Evolutionary conservation across 2,113 vertebrate genomes (phyloP).

Genomic region (Siphamia tubifer): DNA sequence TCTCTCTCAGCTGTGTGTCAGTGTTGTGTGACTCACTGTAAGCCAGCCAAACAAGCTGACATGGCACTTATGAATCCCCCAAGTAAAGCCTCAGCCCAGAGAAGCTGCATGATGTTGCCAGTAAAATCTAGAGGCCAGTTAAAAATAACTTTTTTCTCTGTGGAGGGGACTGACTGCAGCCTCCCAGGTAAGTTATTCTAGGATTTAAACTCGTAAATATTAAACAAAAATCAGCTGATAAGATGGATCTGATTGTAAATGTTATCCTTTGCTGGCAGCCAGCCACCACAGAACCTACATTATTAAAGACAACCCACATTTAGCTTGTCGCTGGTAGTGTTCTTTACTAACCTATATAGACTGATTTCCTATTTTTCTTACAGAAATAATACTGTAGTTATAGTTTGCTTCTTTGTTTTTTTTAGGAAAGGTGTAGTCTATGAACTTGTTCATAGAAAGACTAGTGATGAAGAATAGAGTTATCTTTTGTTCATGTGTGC

Average conservation of each 20-base stretch:
- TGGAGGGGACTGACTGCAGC: neutral
- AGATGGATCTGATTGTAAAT: neutral
- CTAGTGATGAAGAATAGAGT: too few relatives aligned
- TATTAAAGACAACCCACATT: neutral
- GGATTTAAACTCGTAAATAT: neutral
- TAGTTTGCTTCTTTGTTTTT: too few relatives aligned
- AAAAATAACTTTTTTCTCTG: constrained; percentile 23
- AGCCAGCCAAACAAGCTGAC: constrained; percentile 58
- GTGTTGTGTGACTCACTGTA: constrained; percentile 51
- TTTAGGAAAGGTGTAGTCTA: too few relatives aligned
- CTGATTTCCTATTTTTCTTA: too few relatives aligned
- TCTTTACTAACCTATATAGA: too few relatives aligned
- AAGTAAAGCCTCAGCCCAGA: constrained; percentile 35
- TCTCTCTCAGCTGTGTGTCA: constrained; percentile 42
- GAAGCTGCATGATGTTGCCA: constrained; percentile 24
- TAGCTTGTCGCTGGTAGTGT: too few relatives aligned
- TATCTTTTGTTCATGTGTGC: too few relatives aligned
- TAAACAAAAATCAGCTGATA: too few relatives aligned
- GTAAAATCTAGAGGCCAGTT: constrained; percentile 20
- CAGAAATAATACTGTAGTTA: too few relatives aligned
- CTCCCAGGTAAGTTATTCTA: constrained; percentile 26
- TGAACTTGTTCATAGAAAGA: too few relatives aligned
- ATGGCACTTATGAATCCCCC: constrained; percentile 54
- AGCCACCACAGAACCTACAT: neutral
- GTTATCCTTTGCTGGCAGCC: neutral